Evolutionary conservation across 2,888 invertebrate species (phyloP).

Genomic region (Calliopum simillimum): DNA sequence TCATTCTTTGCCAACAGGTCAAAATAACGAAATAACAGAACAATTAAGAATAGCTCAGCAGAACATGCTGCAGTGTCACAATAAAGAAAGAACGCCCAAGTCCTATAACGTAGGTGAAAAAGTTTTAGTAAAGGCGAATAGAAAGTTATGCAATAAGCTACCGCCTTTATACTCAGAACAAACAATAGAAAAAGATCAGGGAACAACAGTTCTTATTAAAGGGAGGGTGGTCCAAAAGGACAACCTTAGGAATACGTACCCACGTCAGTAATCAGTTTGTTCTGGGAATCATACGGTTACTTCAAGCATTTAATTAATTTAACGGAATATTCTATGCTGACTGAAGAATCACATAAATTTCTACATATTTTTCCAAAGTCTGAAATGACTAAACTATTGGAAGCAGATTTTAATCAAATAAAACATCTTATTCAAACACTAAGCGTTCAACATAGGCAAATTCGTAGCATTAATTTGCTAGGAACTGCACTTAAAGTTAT

Average conservation of each 20-base stretch:
- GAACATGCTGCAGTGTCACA: not conserved
- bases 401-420: not conserved
- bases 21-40: too few relatives aligned
- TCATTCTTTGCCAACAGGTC: too few relatives aligned
- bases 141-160: too few relatives aligned
- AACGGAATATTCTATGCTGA: not conserved
- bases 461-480: constrained; percentile 8
- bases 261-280: not conserved
- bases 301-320: constrained; percentile 1
- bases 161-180: too few relatives aligned
- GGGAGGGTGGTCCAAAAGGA: too few relatives aligned
- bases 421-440: not conserved
- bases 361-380: not conserved
- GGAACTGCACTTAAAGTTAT: constrained; percentile 5
- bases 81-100: too few relatives aligned
- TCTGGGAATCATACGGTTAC: not conserved
- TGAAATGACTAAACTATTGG: not conserved
- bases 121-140: too few relatives aligned
- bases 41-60: too few relatives aligned
- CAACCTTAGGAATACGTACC: too few relatives aligned
- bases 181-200: too few relatives aligned
- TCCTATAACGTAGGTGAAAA: too few relatives aligned
- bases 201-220: too few relatives aligned
- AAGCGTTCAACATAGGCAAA: constrained; percentile 1
- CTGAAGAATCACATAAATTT: not conserved